These are phyloP conservation scores for Rhamphomyia laevipes DNA, from an alignment of 2,888 invertebrate genomes.

Conservation along the genomic window DNA sequence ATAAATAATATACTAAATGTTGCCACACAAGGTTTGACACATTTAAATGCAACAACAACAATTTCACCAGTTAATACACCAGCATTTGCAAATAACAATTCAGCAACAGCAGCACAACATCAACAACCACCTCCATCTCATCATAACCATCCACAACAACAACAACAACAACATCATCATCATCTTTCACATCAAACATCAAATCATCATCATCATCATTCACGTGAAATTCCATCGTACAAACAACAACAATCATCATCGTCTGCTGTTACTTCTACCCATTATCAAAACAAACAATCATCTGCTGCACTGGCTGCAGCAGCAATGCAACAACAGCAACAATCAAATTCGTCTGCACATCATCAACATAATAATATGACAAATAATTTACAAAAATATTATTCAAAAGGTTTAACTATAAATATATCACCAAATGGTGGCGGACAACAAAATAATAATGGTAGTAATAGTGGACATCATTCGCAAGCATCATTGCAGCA, in stretches of 20 bases:
- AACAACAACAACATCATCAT: conserved; percentile 10
- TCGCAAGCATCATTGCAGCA: neutral
- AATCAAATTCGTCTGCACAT: conserved; percentile 16
- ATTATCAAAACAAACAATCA: conserved; percentile 11
- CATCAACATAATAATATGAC: conserved; percentile 11
- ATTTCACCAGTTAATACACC: conserved; percentile 37
- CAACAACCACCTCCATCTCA: conserved; percentile 9
- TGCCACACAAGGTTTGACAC: conserved; percentile 34
- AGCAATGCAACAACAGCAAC: conserved; percentile 2
- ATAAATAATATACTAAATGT: conserved; percentile 33
- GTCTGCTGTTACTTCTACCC: neutral
- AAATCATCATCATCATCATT: conserved; percentile 11
- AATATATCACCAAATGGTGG: conserved; percentile 9
- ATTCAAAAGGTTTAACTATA: conserved; percentile 12
- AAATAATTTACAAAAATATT: conserved; percentile 11
- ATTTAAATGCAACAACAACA: conserved; percentile 35
- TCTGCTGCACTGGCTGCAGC: conserved; percentile 14
- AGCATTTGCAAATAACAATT: conserved; percentile 16
- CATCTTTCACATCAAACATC: conserved; percentile 4
- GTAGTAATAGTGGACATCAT: neutral
- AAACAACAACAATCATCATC: neutral
- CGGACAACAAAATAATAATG: neutral
- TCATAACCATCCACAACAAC: neutral
- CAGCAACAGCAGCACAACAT: conserved; percentile 6
- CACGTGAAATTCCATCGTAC: conserved; percentile 11